Base-by-base conservation (phyloP, 2,888 invertebrate genomes). In the Antheraea yamamai region DNA sequence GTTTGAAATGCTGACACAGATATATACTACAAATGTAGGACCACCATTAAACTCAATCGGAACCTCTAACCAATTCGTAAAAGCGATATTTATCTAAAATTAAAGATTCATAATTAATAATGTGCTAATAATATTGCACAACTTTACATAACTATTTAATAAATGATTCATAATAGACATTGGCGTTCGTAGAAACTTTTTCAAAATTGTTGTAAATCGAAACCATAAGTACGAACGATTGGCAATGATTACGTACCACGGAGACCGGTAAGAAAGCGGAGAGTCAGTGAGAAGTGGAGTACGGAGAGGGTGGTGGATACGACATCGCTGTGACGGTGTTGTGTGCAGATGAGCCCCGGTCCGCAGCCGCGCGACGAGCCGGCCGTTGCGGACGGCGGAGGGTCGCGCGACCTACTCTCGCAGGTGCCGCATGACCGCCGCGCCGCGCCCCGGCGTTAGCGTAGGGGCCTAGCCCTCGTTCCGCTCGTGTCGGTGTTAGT, bases 271-370 rank as follows among this genome's bases (percentile, higher is more conserved):
- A 85, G 84, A 85, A 88, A 87, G 93, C 92, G 92, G 92, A 93
- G 93, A 93, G 89, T 90, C 91, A 93, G 93, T 88, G 92, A 94
- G 94, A 93, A 94, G 94, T 94, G 93, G 91, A 92, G 93, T 86
- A 88, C 89, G 92, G 91, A 90, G 89, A 87, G 89, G 90, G 90
- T 86, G 87, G 88, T 85, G 90, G 90, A 86, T 91, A 87, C 88
- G 88, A 89, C 91, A 86, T 88, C 88, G 91, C 91, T 92, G 92
- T 92, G 92, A 91, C 90, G 92, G 89, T 89, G 92, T 92, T 92
- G 92, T 94, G 94, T 94, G 92, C 94, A 94, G 94, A 94, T 94
- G 94, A 94, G 92, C 88, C 94, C 94, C 85, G 94, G 86, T 78
- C 94, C 94, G 92, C 91, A 90, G 92, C 93, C 94, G 86, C 91